Evolutionary conservation across 2,797 vertebrate genomes (phyloP), one percentile per base, ranked within the genome.

Genomic region (Pangasius krempfi): DNA sequence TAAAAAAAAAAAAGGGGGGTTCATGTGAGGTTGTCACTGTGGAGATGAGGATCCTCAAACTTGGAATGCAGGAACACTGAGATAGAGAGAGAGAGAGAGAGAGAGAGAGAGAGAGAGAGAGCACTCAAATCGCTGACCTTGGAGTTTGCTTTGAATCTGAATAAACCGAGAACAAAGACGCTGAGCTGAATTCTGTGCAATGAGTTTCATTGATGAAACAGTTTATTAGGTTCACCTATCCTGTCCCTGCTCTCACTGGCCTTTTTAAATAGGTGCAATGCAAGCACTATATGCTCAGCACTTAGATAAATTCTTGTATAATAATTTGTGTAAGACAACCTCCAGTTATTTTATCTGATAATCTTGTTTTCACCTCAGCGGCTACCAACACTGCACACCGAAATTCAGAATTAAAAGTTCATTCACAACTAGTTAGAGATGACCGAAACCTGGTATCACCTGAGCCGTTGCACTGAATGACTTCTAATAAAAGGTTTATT

Each of bases 131-230:
- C 2, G 14, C 47, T 37, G 50, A 86, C 86, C 76, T 87, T 81
- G 76, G 78, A 44, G 78, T 44, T 70, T 58, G n/a, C 33, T 58
- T 56, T 56, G 76, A 70, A 81, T 70, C 64, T 44, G 76, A 70
- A 58, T 68, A 80, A 80, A 87, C 9, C 22, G 14, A 81, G 47
- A 87, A 56, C 62, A 58, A 52, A 33, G 30, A 72, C 50, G 47
- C 47, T 22, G 60, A 27, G 47, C 20, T 27, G 40, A n/a, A 60
- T 44, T 10, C 68, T 75, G 52, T 12, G 56, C 52, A 13, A 44
- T 37, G 66, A 73, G 68, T 27, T 30, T 25, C 13, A 64, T 60
- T 20, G 1, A 37, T 60, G 52, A 37, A 58, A 37, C 33, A 37
- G 10, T 81, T 82, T 64, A 62, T 62, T n/a, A n/a, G 33, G 20